phyloP scores from a whole-genome alignment of 1,140 invertebrate species.

The Stenopsyche tienmushanensis region DNA sequence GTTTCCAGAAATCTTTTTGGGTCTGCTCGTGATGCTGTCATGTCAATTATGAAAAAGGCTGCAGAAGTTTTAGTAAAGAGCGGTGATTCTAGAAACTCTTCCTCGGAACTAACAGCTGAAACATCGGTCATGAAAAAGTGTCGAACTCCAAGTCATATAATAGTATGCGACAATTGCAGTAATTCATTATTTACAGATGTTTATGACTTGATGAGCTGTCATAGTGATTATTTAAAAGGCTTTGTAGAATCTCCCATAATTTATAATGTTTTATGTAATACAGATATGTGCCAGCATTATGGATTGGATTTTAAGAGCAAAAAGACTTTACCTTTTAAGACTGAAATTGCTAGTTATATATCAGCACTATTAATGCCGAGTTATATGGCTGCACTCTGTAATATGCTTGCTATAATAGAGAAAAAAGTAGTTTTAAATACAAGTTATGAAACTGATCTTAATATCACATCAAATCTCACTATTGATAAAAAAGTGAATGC shows the following conservation, averaged over 20 bases:
- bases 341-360: constrained; percentile 55
- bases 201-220: constrained; percentile 68
- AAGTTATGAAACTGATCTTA: constrained; percentile 55
- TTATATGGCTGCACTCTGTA: constrained; percentile 76
- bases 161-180: constrained; percentile 70
- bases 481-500: constrained; percentile 45
- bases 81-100: constrained; percentile 58
- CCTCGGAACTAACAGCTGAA: constrained; percentile 51
- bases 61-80: constrained; percentile 76
- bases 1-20: constrained; percentile 73
- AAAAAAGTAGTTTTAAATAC: constrained; percentile 68
- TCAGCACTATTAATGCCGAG: constrained; percentile 63
- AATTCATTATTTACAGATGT: constrained; percentile 64
- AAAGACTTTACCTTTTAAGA: constrained; percentile 51
- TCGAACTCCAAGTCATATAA: constrained; percentile 66
- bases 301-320: constrained; percentile 63
- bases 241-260: constrained; percentile 59
- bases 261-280: constrained; percentile 57
- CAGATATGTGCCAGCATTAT: constrained; percentile 57
- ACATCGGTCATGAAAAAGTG: constrained; percentile 56
- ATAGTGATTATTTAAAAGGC: constrained; percentile 55
- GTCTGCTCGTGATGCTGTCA: constrained; percentile 79
- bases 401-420: constrained; percentile 65
- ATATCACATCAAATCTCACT: constrained; percentile 55
- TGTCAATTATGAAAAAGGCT: constrained; percentile 86